phyloP scores from a whole-genome alignment of 2,113 vertebrate species.

The Scomber japonicus region DNA sequence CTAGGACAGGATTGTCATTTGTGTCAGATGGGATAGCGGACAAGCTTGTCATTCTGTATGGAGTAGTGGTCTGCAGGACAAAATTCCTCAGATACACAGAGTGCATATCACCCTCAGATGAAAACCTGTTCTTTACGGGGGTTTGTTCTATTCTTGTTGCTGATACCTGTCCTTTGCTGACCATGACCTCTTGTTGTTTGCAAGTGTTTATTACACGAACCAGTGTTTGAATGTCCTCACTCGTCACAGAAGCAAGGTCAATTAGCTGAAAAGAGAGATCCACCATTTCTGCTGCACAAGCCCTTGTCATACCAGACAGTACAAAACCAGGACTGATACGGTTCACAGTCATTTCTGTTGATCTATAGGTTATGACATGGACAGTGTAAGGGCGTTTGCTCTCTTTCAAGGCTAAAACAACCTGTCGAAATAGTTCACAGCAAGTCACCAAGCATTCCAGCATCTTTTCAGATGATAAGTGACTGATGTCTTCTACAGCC shows the following conservation, averaged over 20 bases:
- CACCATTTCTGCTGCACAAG: conserved; percentile 85
- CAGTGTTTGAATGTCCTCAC: conserved; percentile 84
- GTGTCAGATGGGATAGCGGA: conserved; percentile 70
- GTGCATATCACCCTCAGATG: conserved; percentile 3
- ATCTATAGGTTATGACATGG: conserved; percentile 87
- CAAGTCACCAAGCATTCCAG: conserved; percentile 82
- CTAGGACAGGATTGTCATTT: conserved; percentile 32
- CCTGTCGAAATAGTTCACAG: conserved; percentile 87
- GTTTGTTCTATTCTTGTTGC: conserved; percentile 80
- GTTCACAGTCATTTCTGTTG: conserved; percentile 83
- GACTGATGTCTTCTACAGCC: conserved; percentile 84
- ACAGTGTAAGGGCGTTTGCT: conserved; percentile 60
- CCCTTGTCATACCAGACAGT: conserved; percentile 88
- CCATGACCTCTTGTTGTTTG: conserved; percentile 84
- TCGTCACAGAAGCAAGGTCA: conserved; percentile 85
- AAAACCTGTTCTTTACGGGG: conserved; percentile 42
- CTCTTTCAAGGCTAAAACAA: conserved; percentile 84
- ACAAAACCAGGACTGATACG: conserved; percentile 87
- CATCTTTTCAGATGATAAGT: conserved; percentile 73
- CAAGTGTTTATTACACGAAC: conserved; percentile 81
- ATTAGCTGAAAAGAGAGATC: conserved; percentile 88
- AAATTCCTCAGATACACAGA: conserved; percentile 68
- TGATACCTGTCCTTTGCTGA: conserved; percentile 83
- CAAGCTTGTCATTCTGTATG: conserved; percentile 77
- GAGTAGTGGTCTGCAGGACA: conserved; percentile 84